phyloP scores from a whole-genome alignment of 2,113 vertebrate genomes.

The Australoheros scitulus region DNA sequence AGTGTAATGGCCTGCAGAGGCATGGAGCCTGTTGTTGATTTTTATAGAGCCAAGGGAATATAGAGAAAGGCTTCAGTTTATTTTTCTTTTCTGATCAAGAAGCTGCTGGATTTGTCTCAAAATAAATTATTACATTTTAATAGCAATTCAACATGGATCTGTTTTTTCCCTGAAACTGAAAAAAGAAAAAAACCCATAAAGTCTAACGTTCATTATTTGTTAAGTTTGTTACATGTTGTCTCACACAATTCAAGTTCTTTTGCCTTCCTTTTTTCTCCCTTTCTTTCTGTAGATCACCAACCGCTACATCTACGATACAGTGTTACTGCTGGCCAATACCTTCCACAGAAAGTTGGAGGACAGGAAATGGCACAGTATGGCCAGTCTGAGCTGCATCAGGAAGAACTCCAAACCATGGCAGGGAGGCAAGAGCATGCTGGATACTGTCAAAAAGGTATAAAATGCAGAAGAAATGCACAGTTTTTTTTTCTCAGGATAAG shows the following conservation, averaged over 20 bases:
- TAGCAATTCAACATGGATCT: not conserved
- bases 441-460: constrained; percentile 95
- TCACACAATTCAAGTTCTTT: not conserved
- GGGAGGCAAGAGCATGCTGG: constrained; percentile 96
- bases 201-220: too few species aligned
- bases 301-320: constrained; percentile 95
- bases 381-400: constrained; percentile 96
- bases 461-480: not conserved
- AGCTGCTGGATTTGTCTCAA: not conserved
- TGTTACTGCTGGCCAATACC: constrained; percentile 93
- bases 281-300: constrained; percentile 88
- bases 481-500: not conserved
- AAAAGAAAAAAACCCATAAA: not conserved
- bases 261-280: not conserved
- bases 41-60: not conserved
- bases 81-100: constrained; percentile 3
- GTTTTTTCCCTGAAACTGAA: not conserved
- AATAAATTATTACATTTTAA: not conserved
- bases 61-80: not conserved
- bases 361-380: constrained; percentile 99
- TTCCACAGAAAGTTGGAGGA: constrained; percentile 99
- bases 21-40: not conserved
- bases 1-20: not conserved
- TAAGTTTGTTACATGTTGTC: not conserved
- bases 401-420: constrained; percentile 99